A percentile compares a stretch with the other conserved stretches of the same genome.
phyloP scores from a whole-genome alignment of 2,113 vertebrate species.

The Saccopteryx leptura region DNA sequence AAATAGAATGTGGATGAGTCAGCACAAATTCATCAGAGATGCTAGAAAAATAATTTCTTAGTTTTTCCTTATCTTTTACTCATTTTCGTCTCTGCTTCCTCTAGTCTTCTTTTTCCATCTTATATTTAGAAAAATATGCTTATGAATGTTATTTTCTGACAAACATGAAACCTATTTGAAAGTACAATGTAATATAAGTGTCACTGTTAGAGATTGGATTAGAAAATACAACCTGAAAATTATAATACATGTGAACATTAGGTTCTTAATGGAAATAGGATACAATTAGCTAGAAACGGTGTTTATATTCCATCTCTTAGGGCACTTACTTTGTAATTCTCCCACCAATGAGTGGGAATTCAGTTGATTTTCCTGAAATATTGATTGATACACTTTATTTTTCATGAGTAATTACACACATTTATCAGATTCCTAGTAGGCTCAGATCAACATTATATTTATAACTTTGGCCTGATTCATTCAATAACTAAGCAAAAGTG shows the following conservation, averaged over 20 bases:
- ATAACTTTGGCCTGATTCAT: not conserved
- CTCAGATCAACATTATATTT: conserved; percentile 46
- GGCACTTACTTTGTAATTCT: conserved; percentile 16
- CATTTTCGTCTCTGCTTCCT: not conserved
- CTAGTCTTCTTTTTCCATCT: not conserved
- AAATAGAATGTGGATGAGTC: not conserved
- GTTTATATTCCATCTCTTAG: not conserved
- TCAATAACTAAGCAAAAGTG: not conserved
- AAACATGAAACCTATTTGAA: conserved; percentile 60
- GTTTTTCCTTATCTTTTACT: not conserved
- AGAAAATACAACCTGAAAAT: conserved; percentile 43
- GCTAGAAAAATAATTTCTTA: conserved; percentile 1
- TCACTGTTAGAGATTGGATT: conserved; percentile 3
- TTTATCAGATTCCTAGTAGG: conserved; percentile 37
- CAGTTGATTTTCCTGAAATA: not conserved
- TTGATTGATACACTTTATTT: conserved; percentile 10
- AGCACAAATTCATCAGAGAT: conserved; percentile 38
- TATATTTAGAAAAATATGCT: conserved; percentile 39
- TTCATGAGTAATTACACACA: conserved; percentile 55
- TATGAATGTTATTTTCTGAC: conserved; percentile 55
- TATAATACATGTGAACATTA: not conserved
- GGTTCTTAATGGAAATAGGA: conserved; percentile 14
- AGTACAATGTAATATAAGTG: conserved; percentile 24
- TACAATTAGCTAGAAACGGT: conserved; percentile 24
- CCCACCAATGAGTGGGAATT: conserved; percentile 23